Base-by-base conservation (phyloP, 2,888 invertebrate species). In the Ophion obscuratus region DNA sequence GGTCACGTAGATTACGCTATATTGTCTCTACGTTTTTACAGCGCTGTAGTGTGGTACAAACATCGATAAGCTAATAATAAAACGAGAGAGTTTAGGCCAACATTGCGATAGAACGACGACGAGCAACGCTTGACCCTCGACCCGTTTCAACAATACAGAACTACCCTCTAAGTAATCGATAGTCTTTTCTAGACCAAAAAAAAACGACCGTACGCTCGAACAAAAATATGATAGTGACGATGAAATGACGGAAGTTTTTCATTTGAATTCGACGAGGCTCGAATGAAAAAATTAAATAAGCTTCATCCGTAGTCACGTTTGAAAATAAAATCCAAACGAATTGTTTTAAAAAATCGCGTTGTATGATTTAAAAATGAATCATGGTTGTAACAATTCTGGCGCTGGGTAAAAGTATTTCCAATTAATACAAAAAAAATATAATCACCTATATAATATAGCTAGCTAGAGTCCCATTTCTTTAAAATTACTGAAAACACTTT, bases 41-140 rank as follows among this genome's bases (percentile, higher is more conserved):
- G 86, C 83, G 77, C 77, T 86, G 83, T 81, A 64, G 67, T 83
- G 76, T 86, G 80, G 71, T 80, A 83, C 86, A 68, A 86, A 86
- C 86, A 83, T 86, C 77, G 74, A 86, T 83, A 86, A 86, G 83
- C 83, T 81, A 81, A 81, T 40, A 20, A 79, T 53, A 53, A 74
- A 64, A 77, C 73, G 74, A 81, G 73, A 59, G 77, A 70, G 57
- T 57, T 80, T 86, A 86, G 83, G 86, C 83, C 83, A 83, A 83
- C 64, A 83, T 83, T 57, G 78, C 67, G 44, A 77, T 44, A 71
- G 44, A 61, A 47, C 44, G 64, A 61, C 44, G 47, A 81, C 31
- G 70, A 83, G 79, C 71, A 76, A 80, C 78, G 67, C 74, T 83
- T 83, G 86, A 77, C 83, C 83, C 62, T 73, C 81, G 73, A 20